Base-by-base conservation (phyloP, 2,797 vertebrate genomes). In the Nyctalus aviator region DNA sequence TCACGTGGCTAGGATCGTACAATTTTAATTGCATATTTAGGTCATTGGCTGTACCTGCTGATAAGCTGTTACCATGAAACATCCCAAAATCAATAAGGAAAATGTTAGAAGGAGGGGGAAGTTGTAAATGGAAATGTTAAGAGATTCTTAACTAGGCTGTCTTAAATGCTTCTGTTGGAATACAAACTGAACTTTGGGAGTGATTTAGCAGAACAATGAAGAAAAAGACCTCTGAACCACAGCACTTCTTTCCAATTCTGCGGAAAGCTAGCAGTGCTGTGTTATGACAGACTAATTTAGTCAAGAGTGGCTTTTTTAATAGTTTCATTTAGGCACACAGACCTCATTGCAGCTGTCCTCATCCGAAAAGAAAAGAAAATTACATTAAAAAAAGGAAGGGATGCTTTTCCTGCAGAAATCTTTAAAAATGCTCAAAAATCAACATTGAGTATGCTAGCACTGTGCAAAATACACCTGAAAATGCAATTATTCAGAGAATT, bases 121-220 rank as follows among this genome's bases (percentile, higher is more conserved):
- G 50, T 96, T 98, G 97, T 97, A 98, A 98, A 98, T 96, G 92
- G 96, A 98, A 97, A 94, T 97, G 96, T 91, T 98, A 98, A 98
- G 97, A 98, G 97, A 96, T 97, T 81, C 88, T 97, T 97, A 96
- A 97, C 96, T 93, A 59, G 68, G 66, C 71, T 81, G 53, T 72
- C 96, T 97, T 95, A 84, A 96, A 95, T 93, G 82, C 82, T 88
- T 91, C 93, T 95, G 44, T 77, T 96, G 76, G 95, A 96, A 96
- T 94, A 94, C 94, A 94, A 90, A 87, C 94, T 96, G 93, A 95
- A 96, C 95, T 96, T 95, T 92, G 88, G 89, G 93, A 90, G 96
- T 84, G 84, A 94, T 88, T 95, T 95, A 96, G 92, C 96, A 95
- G 6, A 95, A 62, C 84, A 96, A 89, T 83, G 89, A 95, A 96